phyloP scores from a whole-genome alignment of 2,888 invertebrate species.

The Torymus aiolomorphi region DNA sequence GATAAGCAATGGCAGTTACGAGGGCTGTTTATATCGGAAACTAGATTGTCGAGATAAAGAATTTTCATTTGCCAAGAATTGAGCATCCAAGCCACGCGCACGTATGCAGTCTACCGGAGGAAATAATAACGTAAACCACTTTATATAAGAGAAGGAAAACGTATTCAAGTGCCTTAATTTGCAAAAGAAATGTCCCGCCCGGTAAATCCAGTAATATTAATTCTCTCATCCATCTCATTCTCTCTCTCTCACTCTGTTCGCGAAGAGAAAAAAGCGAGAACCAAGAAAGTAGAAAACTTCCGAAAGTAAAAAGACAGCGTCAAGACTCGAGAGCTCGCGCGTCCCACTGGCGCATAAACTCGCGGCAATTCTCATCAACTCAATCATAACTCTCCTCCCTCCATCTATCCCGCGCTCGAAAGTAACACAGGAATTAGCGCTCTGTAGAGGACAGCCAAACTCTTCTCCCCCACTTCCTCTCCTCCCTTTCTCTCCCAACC shows the following conservation, averaged over 20 bases:
- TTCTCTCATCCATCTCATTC: background rate
- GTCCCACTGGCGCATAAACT: slow-evolving; percentile 3
- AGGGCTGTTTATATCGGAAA: too few species aligned
- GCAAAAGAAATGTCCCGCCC: background rate
- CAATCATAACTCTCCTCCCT: slow-evolving; percentile 29
- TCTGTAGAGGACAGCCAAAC: too few species aligned
- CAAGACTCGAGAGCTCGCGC: background rate
- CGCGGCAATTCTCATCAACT: slow-evolving; percentile 35
- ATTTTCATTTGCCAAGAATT: too few species aligned
- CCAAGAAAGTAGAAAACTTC: too few species aligned
- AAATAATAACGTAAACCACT: background rate
- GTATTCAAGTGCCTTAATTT: slow-evolving; percentile 11
- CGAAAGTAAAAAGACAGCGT: background rate
- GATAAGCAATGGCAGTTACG: too few species aligned
- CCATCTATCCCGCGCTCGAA: background rate
- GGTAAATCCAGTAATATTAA: background rate
- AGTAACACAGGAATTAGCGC: slow-evolving; percentile 35
- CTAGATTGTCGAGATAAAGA: too few species aligned
- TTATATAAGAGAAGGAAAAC: background rate
- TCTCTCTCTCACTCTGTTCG: background rate
- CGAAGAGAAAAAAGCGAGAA: slow-evolving; percentile 6
- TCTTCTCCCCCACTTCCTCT: background rate
- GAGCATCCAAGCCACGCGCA: too few species aligned
- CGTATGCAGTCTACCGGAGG: too few species aligned
- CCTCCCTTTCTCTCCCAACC: background rate